Percentiles rank a stretch among this genome's conserved stretches.
phyloP scores from a whole-genome alignment of 2,797 vertebrate genomes.

The Kryptolebias ocellatus region DNA sequence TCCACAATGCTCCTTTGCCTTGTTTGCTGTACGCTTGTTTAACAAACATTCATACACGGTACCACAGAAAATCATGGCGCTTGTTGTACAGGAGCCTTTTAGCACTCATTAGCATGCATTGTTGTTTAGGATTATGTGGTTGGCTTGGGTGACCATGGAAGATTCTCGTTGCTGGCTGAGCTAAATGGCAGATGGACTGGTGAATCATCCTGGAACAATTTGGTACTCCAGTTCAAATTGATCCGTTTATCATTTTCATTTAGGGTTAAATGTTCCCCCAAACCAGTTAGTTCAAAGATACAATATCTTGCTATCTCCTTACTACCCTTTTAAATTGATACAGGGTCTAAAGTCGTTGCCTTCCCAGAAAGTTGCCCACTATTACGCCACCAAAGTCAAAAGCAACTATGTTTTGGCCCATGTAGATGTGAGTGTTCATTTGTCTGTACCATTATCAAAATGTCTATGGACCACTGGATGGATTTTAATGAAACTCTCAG shows the following conservation, averaged over 20 bases:
- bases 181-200: not conserved
- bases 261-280: not conserved
- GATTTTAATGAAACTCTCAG: too few relatives aligned
- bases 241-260: not conserved
- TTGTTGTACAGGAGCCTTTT: slow-evolving; percentile 28
- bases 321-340: not conserved
- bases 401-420: too few relatives aligned
- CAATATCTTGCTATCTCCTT: not conserved
- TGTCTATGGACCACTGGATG: too few relatives aligned
- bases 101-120: slow-evolving; percentile 1
- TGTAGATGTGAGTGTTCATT: too few relatives aligned
- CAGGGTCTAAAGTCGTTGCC: not conserved
- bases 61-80: slow-evolving; percentile 35
- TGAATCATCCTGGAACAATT: not conserved
- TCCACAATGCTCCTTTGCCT: slow-evolving; percentile 54
- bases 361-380: too few relatives aligned
- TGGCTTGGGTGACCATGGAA: not conserved
- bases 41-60: slow-evolving; percentile 20
- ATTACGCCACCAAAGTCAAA: too few relatives aligned
- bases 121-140: slow-evolving; percentile 6
- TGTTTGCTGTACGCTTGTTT: slow-evolving; percentile 34
- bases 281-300: not conserved
- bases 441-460: too few relatives aligned
- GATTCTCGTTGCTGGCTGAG: not conserved
- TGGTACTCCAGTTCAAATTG: not conserved